Base-by-base conservation (phyloP, 2,113 vertebrate genomes). In the Tachysurus fulvidraco region DNA sequence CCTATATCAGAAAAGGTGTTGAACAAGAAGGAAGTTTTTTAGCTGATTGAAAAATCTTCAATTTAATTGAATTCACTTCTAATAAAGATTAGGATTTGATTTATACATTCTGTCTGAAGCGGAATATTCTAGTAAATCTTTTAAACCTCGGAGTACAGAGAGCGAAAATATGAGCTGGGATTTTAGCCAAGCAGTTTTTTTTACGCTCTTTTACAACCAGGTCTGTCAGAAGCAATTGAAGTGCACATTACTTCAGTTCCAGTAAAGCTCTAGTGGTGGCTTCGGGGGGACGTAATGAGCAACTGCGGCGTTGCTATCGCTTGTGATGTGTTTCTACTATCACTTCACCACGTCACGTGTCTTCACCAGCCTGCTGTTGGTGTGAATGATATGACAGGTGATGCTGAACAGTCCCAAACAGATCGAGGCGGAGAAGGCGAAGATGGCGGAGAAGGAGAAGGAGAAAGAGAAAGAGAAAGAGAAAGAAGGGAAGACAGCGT, bases 321-420 rank as follows among this genome's bases (percentile, higher is more conserved):
- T 54, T 14, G 55, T 71, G 7, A 23, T 16, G 50, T 30, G 28
- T 62, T 16, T 23, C 77, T 54, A 65, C 10, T 12, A 30, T 46
- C 28, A 5, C 19, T 36, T 73, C 52, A 25, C 28, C 21, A 30
- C 3, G 50, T 74, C 44, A 46, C 41, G 71, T 25, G 69, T 73
- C 46, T 52, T 77, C 52, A 77, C 11, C 46, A n/a, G 50, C 2
- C 14, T 79, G n/a, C 52, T 16, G 54, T 64, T 74, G 67, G 23
- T 59, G 67, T 62, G 83, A 84, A 84, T 64, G 28, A 77, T 36
- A 4, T 46, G 79, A 11, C 64, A 95, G 94, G 97, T 99, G 87
- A 95, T 97, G 90, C 88, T 99, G 85, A 99, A 99, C 91, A 99
- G 97, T 87, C 97, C 98, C 80, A 97, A 95, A 90, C 95, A 93